Percentiles rank a stretch among this genome's conserved stretches.
phyloP scores from a whole-genome alignment of 2,888 invertebrate genomes.

The Noctua janthe region DNA sequence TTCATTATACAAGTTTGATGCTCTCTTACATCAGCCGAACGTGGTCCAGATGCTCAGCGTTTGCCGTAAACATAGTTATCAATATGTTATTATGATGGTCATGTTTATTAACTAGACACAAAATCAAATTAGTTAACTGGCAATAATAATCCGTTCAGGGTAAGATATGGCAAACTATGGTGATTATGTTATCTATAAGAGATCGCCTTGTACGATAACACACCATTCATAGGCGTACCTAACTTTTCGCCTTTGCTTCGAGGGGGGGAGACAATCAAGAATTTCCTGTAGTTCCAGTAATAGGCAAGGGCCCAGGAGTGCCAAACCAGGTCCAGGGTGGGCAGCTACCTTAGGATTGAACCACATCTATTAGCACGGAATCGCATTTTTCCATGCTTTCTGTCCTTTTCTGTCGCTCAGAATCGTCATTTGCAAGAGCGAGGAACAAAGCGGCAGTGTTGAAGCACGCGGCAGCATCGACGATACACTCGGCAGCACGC shows the following conservation, averaged over 20 bases:
- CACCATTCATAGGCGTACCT: neutral
- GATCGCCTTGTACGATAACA: neutral
- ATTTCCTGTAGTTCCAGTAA: neutral
- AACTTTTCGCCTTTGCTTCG: neutral
- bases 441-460: neutral
- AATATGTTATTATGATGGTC: conserved; percentile 22
- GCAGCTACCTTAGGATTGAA: neutral
- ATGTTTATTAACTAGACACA: conserved; percentile 26
- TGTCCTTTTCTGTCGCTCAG: neutral
- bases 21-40: conserved; percentile 57
- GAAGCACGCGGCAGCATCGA: neutral
- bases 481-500: neutral
- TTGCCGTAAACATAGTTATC: conserved; percentile 66
- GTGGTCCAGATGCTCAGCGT: conserved; percentile 47
- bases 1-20: conserved; percentile 54
- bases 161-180: neutral
- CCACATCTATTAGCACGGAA: neutral
- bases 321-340: neutral
- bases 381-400: neutral
- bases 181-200: neutral
- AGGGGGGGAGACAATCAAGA: neutral
- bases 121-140: neutral
- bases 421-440: neutral
- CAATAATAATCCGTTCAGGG: conserved; percentile 3
- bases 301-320: neutral